These are phyloP conservation scores for Lithobius niger DNA, from an alignment of 1,140 invertebrate genomes.

Conservation along the genomic window DNA sequence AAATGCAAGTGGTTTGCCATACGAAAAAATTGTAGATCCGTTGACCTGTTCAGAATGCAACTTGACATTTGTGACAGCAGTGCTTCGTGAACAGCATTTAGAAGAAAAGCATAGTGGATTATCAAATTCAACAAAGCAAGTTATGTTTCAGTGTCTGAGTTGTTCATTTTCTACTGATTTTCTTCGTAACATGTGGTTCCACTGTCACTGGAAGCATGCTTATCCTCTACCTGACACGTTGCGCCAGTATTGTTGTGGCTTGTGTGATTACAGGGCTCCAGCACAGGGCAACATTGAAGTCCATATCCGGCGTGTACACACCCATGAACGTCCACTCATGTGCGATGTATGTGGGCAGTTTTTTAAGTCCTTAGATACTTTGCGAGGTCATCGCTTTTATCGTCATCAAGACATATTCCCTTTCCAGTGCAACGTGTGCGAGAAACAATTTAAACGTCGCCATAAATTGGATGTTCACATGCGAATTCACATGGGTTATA, in stretches of 20 bases:
- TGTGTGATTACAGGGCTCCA: constrained; percentile 5
- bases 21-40: constrained; percentile 3
- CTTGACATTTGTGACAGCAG: background rate
- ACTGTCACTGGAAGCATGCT: constrained; percentile 6
- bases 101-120: background rate
- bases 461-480: constrained; percentile 6
- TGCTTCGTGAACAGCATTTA: background rate
- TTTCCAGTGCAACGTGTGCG: constrained; percentile 79
- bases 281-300: constrained; percentile 4
- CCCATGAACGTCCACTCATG: constrained; percentile 3
- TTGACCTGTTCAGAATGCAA: constrained; percentile 1
- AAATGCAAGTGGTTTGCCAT: background rate
- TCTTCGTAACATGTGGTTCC: constrained; percentile 6
- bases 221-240: background rate
- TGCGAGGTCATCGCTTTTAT: constrained; percentile 6
- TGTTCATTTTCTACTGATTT: constrained; percentile 6
- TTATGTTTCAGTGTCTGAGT: constrained; percentile 4
- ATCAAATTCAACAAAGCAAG: background rate
- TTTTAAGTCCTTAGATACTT: constrained; percentile 5
- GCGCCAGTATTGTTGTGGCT: constrained; percentile 2
- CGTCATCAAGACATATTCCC: constrained; percentile 58
- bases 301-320: constrained; percentile 3
- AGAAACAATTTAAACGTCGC: constrained; percentile 70
- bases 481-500: constrained; percentile 6
- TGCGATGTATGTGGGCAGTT: constrained; percentile 7